Evolutionary conservation across 2,797 vertebrate species (phyloP), one percentile per base, ranked within the genome.

Genomic region (Moxostoma hubbsi): DNA sequence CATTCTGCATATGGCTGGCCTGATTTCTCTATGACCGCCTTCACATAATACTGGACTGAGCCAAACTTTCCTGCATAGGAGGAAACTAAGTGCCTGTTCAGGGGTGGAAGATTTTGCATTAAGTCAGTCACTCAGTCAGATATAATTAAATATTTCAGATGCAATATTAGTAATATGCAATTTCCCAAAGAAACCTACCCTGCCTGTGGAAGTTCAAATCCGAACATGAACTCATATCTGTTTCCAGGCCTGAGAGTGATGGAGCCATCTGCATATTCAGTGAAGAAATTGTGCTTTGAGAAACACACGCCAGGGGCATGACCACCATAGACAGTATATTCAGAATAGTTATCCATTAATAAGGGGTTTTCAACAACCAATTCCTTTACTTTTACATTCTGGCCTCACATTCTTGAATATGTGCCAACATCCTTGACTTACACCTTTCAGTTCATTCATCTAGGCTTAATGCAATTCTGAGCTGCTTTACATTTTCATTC

Each of bases 51-150:
- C 65, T 95, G 93, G 6, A 98, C 94, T 0, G 85, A 92, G 3
- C 97, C 97, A 0, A 97, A 97, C 83, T 96, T 97, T 0, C 97
- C 96, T 71, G 92, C 93, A 86, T 95, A 97, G 0, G 95, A 95
- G 5, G 96, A 95, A 24, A 96, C 96, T 55, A 98, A 78, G 0
- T 91, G 93, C 55, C 97, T 98, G 84, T 0, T 49, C 4, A 9
- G 13, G 18, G 4, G 36, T 8, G 8, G 9, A 2, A 36, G 67
- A n/a, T 68, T 8, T 24, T 50, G 6, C 0, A 71, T 24, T 46
- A 46, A 36, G 10, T 18, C 5, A 55, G 2, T 16, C 4, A 3
- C 49, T 15, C 18, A 46, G 12, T 43, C 70, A 18, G 57, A 50
- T 18, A 45, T n/a, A 2, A 6, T 50, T 9, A 79, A 13, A 1